Percentiles rank a stretch among this genome's conserved stretches.
These are phyloP conservation scores for Acanthornis magna DNA, from an alignment of 2,797 vertebrate species.

Conservation along the genomic window DNA sequence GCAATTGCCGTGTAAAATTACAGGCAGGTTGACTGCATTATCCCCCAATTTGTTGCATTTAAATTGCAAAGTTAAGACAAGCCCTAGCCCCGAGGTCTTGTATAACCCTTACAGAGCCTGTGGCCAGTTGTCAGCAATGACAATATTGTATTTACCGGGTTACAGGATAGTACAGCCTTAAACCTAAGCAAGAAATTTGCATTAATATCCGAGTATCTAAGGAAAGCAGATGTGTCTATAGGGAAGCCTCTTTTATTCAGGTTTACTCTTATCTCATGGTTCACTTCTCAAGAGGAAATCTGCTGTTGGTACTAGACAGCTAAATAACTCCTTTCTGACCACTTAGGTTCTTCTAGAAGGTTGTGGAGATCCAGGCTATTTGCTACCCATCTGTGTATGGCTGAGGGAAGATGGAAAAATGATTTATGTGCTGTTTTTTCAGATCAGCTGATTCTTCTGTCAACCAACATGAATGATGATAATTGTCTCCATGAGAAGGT, in stretches of 20 bases:
- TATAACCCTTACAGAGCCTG: not conserved
- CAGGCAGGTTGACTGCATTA: not conserved
- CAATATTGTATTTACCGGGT: not conserved
- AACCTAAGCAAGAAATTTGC: not conserved
- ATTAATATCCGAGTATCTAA: not conserved
- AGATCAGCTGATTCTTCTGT: not conserved
- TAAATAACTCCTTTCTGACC: not conserved
- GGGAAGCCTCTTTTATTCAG: not conserved
- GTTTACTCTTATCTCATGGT: not conserved
- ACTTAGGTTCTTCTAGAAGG: not conserved
- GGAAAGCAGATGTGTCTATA: not conserved
- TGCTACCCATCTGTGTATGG: not conserved
- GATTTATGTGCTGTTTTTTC: not conserved
- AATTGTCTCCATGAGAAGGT: not conserved
- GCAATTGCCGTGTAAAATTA: not conserved
- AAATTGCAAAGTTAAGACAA: not conserved
- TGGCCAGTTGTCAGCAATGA: not conserved
- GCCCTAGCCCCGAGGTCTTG: not conserved
- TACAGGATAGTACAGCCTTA: not conserved
- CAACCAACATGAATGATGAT: not conserved
- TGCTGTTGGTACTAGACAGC: not conserved
- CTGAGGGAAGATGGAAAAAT: not conserved
- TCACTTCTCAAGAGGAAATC: not conserved
- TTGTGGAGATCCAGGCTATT: not conserved
- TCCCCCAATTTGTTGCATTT: not conserved